Conservation (phyloP, 2,888 invertebrate species). For the Microctonus brassicae region DNA sequence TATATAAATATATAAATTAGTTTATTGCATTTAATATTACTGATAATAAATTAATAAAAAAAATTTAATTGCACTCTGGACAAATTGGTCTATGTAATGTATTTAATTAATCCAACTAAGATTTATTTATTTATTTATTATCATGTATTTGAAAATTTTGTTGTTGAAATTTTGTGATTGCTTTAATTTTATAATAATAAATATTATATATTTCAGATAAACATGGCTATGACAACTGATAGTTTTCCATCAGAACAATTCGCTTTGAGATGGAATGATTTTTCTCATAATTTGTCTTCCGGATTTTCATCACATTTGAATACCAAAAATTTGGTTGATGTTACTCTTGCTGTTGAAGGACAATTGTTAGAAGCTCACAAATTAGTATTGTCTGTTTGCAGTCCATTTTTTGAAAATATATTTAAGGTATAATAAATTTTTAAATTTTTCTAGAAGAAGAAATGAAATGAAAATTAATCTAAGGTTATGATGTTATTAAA, state of each 20-base stretch:
- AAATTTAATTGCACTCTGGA: too few species aligned
- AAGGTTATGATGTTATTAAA: conserved; percentile 1
- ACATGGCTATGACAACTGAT: conserved; percentile 49
- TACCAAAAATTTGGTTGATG: conserved; percentile 69
- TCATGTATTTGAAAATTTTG: too few species aligned
- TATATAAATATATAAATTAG: too few species aligned
- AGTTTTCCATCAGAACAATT: conserved; percentile 49
- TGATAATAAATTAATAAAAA: too few species aligned
- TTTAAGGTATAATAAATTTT: conserved; percentile 59
- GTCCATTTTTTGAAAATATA: conserved; percentile 70
- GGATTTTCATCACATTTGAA: conserved; percentile 68
- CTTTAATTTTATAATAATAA: background rate
- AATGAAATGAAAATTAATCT: background rate
- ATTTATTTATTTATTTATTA: too few species aligned
- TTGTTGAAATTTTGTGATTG: background rate
- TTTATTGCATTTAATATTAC: background rate
- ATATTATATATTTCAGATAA: conserved; percentile 11
- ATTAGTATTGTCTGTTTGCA: conserved; percentile 70
- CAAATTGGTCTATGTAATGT: too few species aligned
- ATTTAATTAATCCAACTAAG: too few species aligned
- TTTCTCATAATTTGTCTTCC: conserved; percentile 67
- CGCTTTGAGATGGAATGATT: conserved; percentile 71
- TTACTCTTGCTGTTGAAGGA: conserved; percentile 71
- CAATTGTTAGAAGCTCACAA: conserved; percentile 69
- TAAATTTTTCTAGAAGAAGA: background rate